These are phyloP conservation scores for Aporophyla lueneburgensis DNA, from an alignment of 2,888 invertebrate species.

Conservation along the genomic window DNA sequence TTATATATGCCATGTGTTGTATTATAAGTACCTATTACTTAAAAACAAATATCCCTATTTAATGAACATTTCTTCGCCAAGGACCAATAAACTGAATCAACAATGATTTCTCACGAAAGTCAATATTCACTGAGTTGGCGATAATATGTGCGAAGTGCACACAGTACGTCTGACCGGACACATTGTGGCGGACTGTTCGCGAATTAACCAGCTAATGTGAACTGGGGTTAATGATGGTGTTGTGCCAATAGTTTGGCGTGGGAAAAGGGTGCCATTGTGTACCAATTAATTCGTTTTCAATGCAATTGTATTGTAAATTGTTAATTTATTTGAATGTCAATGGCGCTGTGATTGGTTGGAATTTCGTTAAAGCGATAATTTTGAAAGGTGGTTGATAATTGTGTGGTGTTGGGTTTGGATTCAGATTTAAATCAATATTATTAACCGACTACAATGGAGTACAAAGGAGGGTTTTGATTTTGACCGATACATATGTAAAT, in stretches of 20 bases:
- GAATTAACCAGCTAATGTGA: conserved; percentile 58
- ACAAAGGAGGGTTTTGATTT: no score
- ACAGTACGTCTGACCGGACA: conserved; percentile 41
- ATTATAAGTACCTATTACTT: no score
- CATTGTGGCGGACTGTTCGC: conserved; percentile 59
- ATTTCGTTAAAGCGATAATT: conserved; percentile 20
- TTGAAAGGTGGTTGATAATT: conserved; percentile 1
- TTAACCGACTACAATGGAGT: no score
- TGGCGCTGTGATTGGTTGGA: conserved; percentile 41
- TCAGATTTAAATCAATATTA: neutral
- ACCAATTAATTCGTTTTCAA: conserved; percentile 61
- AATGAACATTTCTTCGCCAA: conserved; percentile 6
- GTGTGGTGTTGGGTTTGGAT: neutral
- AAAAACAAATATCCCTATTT: neutral
- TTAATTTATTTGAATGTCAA: conserved; percentile 59
- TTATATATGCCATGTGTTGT: no score
- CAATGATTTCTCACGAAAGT: conserved; percentile 71
- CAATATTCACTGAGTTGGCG: conserved; percentile 70
- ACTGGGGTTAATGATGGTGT: conserved; percentile 41
- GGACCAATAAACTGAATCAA: conserved; percentile 48
- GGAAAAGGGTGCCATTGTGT: conserved; percentile 52
- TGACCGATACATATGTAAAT: no score
- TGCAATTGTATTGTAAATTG: conserved; percentile 51
- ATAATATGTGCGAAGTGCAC: conserved; percentile 68
- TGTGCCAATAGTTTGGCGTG: conserved; percentile 61